Percentiles rank a stretch among this genome's conserved stretches.
These are phyloP conservation scores for Nephrotoma flavescens DNA, from an alignment of 2,888 invertebrate species.

Conservation along the genomic window DNA sequence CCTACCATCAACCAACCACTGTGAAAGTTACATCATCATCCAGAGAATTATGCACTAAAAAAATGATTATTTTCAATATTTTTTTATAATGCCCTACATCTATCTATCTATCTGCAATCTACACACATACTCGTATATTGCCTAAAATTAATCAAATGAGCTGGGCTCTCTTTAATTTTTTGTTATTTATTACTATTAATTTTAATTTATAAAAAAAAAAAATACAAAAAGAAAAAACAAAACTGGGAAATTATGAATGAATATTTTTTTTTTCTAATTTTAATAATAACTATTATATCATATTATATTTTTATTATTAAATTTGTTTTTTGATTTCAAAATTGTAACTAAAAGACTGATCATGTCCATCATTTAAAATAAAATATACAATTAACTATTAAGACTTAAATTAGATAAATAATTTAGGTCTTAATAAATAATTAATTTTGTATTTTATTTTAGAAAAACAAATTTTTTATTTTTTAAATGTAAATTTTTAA, in stretches of 20 bases:
- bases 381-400: background rate
- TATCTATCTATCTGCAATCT: background rate
- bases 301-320: background rate
- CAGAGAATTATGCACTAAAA: background rate
- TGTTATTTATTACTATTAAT: background rate
- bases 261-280: background rate
- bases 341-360: conserved; percentile 6
- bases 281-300: background rate
- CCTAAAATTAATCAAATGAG: background rate
- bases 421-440: background rate
- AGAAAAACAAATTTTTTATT: background rate
- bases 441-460: background rate
- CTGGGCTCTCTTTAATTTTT: background rate
- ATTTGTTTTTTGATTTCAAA: background rate
- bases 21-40: background rate
- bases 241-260: background rate
- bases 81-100: background rate
- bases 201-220: background rate
- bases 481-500: background rate
- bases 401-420: background rate
- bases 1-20: background rate
- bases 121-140: background rate
- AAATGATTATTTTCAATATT: background rate
- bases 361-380: conserved; percentile 2
- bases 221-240: background rate